These are phyloP conservation scores for Hippasteria phrygiana DNA, from an alignment of 53 echinoderm and acorn worm species.

Conservation along the genomic window DNA sequence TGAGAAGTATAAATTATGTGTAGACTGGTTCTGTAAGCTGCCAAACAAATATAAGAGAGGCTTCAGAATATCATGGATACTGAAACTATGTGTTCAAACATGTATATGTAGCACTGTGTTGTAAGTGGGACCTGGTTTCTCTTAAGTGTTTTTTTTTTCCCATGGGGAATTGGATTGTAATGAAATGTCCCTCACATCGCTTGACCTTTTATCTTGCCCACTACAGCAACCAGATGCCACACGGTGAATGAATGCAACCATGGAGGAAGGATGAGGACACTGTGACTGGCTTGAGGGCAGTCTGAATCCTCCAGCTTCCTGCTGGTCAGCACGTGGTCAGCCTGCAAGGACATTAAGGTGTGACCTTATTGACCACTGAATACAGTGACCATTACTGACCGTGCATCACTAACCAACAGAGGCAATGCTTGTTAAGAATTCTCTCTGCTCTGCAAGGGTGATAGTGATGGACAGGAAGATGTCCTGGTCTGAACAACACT, in stretches of 20 bases:
- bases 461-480: no score
- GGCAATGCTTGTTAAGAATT: background rate
- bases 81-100: background rate
- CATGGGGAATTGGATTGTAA: background rate
- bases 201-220: background rate
- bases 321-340: slow-evolving; percentile 8
- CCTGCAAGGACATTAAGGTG: background rate
- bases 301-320: slow-evolving; percentile 10
- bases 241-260: slow-evolving; percentile 31
- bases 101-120: background rate
- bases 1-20: no score
- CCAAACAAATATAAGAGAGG: no score
- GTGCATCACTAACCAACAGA: background rate
- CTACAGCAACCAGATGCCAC: slow-evolving; percentile 22
- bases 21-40: no score
- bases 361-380: background rate
- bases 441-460: no score
- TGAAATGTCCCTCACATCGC: background rate
- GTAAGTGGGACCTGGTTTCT: background rate
- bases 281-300: background rate
- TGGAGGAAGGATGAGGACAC: background rate
- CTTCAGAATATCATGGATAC: no score
- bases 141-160: background rate
- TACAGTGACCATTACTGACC: background rate
- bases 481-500: no score